Evolutionary conservation across 2,113 vertebrate genomes (phyloP), one percentile per base, ranked within the genome.

Genomic region (Ramphastos sulfuratus): DNA sequence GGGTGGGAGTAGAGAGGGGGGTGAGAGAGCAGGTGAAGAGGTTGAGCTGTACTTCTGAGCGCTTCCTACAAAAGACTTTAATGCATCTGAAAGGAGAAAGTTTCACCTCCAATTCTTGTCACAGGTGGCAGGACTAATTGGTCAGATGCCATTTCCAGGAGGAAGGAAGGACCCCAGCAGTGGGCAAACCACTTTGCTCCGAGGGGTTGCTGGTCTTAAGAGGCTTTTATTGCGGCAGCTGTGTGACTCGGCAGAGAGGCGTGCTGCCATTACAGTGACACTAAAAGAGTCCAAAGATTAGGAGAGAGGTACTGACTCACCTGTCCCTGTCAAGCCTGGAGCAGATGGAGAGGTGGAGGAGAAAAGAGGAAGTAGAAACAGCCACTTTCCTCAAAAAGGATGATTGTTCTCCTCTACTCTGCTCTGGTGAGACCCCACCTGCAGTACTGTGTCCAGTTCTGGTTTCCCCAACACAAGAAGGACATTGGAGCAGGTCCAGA

Each of bases 181-280:
- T 75, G 96, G 82, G 94, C 92, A 93, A 97, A 96, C 93, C 98
- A 98, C 92, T 96, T 97, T 96, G 95, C 96, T 97, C 97, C 97
- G 96, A 91, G 91, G 96, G 94, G 95, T 94, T 86, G 94, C 82
- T 93, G 77, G 76, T 72, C 92, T 95, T 96, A 87, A 94, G 79
- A 96, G 88, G 91, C 94, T 97, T 97, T 97, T 97, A 96, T 79
- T 96, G 94, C 50, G 0, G 37, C 8, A 11, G n/a, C 52, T 59
- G 10, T 2, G 59, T 4, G 2, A 61, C 82, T 92, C 3, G 4
- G 87, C 55, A 20, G 84, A 75, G 71, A 87, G 91, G 78, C 70
- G 64, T 72, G 73, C 90, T 97, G 95, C 96, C 96, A 97, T 96
- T 88, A 94, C 91, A 95, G 73, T 96, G 96, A 97, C 97, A 97